phyloP scores from a whole-genome alignment of 2,113 vertebrate species.

The Amblyopsis rosae region DNA sequence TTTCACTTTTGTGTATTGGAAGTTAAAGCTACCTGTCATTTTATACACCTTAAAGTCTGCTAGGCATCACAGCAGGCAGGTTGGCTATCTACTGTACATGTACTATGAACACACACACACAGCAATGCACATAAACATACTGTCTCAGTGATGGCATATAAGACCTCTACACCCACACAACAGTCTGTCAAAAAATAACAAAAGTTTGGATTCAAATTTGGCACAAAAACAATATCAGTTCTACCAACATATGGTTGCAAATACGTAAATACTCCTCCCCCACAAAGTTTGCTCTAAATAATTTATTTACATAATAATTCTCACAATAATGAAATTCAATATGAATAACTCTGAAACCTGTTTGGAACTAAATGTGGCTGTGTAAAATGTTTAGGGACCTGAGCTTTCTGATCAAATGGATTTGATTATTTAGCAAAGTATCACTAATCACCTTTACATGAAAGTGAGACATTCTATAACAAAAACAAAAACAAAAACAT shows the following conservation, averaged over 20 bases:
- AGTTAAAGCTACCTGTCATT: slow-evolving; percentile 2
- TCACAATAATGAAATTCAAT: neutral
- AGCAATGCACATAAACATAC: slow-evolving; percentile 6
- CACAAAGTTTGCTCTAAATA: slow-evolving; percentile 1
- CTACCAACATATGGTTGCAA: slow-evolving; percentile 40
- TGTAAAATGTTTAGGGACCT: neutral
- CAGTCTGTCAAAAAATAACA: slow-evolving; percentile 30
- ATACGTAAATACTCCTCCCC: slow-evolving; percentile 24
- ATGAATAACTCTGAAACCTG: neutral
- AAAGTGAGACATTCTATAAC: no score
- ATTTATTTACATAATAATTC: slow-evolving; percentile 10
- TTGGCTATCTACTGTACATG: neutral
- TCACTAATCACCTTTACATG: neutral
- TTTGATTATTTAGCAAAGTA: neutral
- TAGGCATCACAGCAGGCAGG: neutral
- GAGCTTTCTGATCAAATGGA: neutral
- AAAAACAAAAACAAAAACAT: no score
- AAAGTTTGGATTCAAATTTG: neutral
- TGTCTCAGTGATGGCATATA: neutral
- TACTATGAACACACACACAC: slow-evolving; percentile 6
- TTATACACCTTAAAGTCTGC: neutral
- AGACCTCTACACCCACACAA: slow-evolving; percentile 39
- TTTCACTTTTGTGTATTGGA: neutral
- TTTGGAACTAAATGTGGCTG: no score
- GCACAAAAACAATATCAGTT: neutral